Evolutionary conservation across 2,797 vertebrate species (phyloP), one percentile per base, ranked within the genome.

Genomic region (Anabacerthia variegaticeps): DNA sequence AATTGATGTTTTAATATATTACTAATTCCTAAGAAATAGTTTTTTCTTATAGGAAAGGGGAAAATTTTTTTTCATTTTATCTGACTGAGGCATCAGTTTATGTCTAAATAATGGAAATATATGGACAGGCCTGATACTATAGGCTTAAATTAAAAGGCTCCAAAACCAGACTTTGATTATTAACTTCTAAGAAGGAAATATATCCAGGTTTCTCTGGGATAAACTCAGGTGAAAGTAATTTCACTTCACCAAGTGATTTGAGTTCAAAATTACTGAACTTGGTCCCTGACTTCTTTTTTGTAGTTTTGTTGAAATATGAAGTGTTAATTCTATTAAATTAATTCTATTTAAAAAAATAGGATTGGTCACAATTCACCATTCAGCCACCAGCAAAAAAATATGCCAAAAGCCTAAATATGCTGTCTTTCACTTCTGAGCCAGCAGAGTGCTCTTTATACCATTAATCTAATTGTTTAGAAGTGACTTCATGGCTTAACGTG

Each of bases 1-100:
- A 62, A 66, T 26, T 34, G 10, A 28, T 59, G 2, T n/a, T 89
- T 94, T 92, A 96, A 73, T 92, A 21, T 61, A 68, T 61, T 92
- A 61, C 81, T 43, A 72, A 56, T 95, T 95, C 55, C 59, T 85
- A 94, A 88, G 61, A 97, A 91, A 43, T 14, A 52, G 14, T 20
- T 75, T 91, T 88, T 95, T 90, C 32, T 54, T 85, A 39, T 46
- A 72, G 59, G 65, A 95, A 93, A 67, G 22, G 18, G 18, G 16
- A 7, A 61, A 82, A 21, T 19, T 62, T 26, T 13, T 71, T 83
- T 66, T 79, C 4, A 52, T 71, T 81, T 87, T 87, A 90, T 75
- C 76, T 61, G 44, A 63, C 82, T 54, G 34, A 32, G 19, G 49
- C 10, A 66, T 62, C 36, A 73, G 30, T 85, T 90, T 69, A 77